phyloP scores from a whole-genome alignment of 2,113 vertebrate species.

The Otus sunia region DNA sequence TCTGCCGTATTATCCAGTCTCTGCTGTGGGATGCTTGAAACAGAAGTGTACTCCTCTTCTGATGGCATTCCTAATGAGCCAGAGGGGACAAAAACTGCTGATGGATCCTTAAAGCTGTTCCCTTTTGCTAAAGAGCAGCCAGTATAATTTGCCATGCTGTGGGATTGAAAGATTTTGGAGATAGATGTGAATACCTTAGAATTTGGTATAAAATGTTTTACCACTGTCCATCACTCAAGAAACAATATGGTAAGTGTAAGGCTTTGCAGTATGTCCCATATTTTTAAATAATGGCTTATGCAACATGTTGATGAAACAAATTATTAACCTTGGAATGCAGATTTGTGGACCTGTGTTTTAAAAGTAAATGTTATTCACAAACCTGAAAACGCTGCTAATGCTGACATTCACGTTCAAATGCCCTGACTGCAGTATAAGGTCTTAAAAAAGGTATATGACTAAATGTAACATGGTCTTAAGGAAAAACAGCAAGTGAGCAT shows the following conservation, averaged over 20 bases:
- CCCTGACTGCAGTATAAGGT: not conserved
- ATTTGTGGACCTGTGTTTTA: not conserved
- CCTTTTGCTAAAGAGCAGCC: not conserved
- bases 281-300: not conserved
- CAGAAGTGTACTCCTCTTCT: not conserved
- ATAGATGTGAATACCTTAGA: not conserved
- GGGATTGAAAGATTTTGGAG: not conserved
- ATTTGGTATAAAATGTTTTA: not conserved
- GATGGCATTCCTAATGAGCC: not conserved
- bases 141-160: not conserved
- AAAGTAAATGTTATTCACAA: not conserved
- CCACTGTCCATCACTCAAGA: not conserved
- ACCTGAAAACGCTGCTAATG: not conserved
- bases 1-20: not conserved
- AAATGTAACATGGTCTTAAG: not conserved
- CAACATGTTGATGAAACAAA: not conserved
- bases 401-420: not conserved
- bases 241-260: not conserved
- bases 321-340: not conserved
- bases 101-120: not conserved
- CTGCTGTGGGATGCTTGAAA: not conserved
- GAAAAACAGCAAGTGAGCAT: not conserved
- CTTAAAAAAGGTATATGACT: not conserved
- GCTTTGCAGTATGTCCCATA: not conserved
- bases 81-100: not conserved